phyloP scores from a whole-genome alignment of 1,140 invertebrate genomes.

The Nebria ingens region DNA sequence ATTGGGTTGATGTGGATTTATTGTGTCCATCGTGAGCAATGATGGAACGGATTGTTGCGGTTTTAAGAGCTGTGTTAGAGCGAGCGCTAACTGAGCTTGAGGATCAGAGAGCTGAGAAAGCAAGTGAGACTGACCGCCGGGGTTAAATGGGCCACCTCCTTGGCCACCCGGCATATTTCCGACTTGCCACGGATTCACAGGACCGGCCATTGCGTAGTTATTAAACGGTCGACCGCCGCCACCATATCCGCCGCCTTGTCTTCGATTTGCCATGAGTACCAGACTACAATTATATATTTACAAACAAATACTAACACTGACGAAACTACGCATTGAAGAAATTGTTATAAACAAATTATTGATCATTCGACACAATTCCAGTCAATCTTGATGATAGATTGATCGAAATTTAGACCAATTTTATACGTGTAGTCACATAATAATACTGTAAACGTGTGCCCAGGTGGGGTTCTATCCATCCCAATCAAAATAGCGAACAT shows the following conservation, averaged over 20 bases:
- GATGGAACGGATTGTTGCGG: constrained; percentile 8
- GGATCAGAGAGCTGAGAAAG: constrained; percentile 7
- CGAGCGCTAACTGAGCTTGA: constrained; percentile 8
- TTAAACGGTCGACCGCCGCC: neutral
- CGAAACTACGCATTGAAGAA: no score
- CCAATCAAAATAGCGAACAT: no score
- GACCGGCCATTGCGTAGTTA: neutral
- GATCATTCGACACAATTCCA: no score
- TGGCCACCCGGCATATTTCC: neutral
- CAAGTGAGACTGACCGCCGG: neutral
- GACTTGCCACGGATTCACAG: constrained; percentile 11
- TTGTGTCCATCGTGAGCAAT: neutral
- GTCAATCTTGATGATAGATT: no score
- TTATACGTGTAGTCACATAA: no score
- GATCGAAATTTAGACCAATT: no score
- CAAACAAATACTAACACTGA: no score
- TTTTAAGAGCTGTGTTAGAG: constrained; percentile 5
- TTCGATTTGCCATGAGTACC: constrained; percentile 7
- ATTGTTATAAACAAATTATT: no score
- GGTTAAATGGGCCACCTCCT: neutral
- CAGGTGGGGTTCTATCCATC: no score
- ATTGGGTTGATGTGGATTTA: neutral
- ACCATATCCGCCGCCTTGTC: neutral
- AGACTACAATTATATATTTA: neutral
- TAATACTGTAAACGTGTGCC: no score